Evolutionary conservation across 2,113 vertebrate species (phyloP).

Genomic region (Dendrocopos noguchii): DNA sequence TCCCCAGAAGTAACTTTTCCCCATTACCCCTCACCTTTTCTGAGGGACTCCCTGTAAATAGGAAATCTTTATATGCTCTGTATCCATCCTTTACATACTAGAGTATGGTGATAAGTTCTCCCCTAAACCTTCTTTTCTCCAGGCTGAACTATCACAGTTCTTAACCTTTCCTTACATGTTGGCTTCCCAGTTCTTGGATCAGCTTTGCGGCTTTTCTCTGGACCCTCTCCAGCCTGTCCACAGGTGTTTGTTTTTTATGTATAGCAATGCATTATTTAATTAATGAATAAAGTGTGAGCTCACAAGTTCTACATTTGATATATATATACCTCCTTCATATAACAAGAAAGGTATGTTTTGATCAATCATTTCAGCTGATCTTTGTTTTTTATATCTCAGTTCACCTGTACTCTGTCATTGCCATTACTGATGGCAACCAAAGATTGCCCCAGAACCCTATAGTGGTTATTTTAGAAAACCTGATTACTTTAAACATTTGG

Average conservation of each 20-base stretch:
- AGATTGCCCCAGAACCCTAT: rapidly evolving
- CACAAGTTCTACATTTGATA: background rate
- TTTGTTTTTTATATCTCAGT: background rate
- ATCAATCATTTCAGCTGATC: background rate
- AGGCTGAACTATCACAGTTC: background rate
- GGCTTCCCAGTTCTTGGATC: background rate
- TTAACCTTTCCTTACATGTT: background rate
- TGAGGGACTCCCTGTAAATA: background rate
- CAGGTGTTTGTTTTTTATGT: background rate
- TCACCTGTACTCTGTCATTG: background rate
- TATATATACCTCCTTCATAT: background rate
- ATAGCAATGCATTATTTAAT: background rate
- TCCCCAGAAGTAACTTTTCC: background rate
- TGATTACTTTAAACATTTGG: background rate
- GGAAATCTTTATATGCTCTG: background rate
- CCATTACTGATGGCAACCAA: background rate
- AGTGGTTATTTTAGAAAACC: background rate
- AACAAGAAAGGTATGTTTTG: background rate
- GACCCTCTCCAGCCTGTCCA: background rate
- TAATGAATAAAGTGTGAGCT: rapidly evolving
- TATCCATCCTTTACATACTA: background rate
- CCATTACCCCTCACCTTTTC: rapidly evolving
- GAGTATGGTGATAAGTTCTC: background rate
- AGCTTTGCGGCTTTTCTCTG: background rate
- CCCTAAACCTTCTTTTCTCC: background rate